Evolutionary conservation across 2,888 invertebrate species (phyloP).

Genomic region (Maniola hyperantus): DNA sequence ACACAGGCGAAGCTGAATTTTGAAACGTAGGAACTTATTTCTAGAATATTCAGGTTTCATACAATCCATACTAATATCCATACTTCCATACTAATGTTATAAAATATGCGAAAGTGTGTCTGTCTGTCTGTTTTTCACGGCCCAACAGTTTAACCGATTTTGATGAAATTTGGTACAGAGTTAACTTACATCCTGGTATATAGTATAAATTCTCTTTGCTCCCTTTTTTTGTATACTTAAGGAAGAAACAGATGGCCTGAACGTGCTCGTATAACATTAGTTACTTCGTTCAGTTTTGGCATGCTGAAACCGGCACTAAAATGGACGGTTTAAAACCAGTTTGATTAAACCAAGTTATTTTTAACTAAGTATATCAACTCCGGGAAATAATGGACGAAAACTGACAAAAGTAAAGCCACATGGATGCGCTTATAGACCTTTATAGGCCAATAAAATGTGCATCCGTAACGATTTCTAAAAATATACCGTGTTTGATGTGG

Average conservation of each 20-base stretch:
- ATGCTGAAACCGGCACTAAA: not conserved
- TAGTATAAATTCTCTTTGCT: too few relatives aligned
- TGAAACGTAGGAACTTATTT: too few relatives aligned
- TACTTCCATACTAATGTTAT: not conserved
- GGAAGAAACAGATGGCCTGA: too few relatives aligned
- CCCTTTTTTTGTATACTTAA: too few relatives aligned
- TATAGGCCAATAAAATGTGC: conserved; percentile 2
- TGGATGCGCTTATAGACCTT: conserved; percentile 1
- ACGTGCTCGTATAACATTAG: too few relatives aligned
- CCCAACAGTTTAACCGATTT: too few relatives aligned
- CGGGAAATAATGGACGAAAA: not conserved
- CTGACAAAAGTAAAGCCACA: not conserved
- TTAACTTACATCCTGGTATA: too few relatives aligned
- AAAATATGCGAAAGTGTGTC: not conserved
- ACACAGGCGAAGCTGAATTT: not conserved
- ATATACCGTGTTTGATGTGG: conserved; percentile 4
- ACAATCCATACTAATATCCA: too few relatives aligned
- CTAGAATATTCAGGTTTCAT: too few relatives aligned
- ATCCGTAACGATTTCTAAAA: conserved; percentile 7
- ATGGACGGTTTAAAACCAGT: not conserved
- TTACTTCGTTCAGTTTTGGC: too few relatives aligned
- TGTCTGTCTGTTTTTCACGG: not conserved
- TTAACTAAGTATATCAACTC: not conserved
- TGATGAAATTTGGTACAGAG: too few relatives aligned
- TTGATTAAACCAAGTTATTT: not conserved